Percentiles rank a stretch among this genome's conserved stretches.
Conservation (phyloP, 2,888 invertebrate genomes). For the Phyllotreta striolata region DNA sequence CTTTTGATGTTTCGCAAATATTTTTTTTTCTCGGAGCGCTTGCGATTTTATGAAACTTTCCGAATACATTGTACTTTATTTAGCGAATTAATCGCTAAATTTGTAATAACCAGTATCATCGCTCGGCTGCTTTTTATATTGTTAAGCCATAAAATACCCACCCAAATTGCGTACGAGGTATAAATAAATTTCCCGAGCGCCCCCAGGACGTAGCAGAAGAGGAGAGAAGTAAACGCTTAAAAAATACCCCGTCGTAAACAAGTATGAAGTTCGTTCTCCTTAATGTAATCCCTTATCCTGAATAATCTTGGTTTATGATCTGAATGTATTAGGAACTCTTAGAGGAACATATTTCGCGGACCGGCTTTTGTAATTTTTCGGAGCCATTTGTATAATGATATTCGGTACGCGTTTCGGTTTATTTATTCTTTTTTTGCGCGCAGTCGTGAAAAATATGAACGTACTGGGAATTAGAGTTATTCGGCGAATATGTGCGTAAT, state of each 20-base stretch:
- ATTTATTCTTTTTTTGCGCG: not conserved
- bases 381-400: slow-evolving; percentile 5
- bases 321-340: slow-evolving; percentile 23
- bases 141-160: not conserved
- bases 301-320: slow-evolving; percentile 25
- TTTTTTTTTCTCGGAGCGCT: no score
- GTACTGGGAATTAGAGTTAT: no score
- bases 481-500: no score
- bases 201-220: slow-evolving; percentile 6
- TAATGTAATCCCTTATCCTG: slow-evolving; percentile 30
- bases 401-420: slow-evolving; percentile 5
- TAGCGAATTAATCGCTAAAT: no score
- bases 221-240: slow-evolving; percentile 26
- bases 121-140: no score
- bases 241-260: slow-evolving; percentile 30
- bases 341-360: slow-evolving; percentile 21
- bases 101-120: no score
- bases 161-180: slow-evolving; percentile 3
- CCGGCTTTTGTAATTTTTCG: slow-evolving; percentile 24
- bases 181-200: slow-evolving; percentile 24
- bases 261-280: slow-evolving; percentile 28
- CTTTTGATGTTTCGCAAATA: no score
- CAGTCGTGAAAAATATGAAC: no score
- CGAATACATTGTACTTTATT: no score
- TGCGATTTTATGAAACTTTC: no score